These are phyloP conservation scores for Nyctereutes procyonoides DNA, from an alignment of 2,113 vertebrate genomes.

Conservation along the genomic window DNA sequence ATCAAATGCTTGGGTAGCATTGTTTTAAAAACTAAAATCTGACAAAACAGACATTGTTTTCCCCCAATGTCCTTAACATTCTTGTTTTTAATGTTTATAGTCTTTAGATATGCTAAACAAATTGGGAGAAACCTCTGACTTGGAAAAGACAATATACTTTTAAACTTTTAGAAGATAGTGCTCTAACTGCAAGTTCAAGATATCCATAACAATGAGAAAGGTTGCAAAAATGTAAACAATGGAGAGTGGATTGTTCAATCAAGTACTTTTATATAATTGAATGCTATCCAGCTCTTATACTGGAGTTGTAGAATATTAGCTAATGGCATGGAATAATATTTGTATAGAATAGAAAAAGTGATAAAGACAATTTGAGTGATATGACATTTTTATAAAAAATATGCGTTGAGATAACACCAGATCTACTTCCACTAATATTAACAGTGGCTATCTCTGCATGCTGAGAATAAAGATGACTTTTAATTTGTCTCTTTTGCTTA, in stretches of 20 bases:
- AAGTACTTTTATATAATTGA: not conserved
- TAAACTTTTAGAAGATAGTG: not conserved
- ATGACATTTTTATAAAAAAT: slow-evolving; percentile 13
- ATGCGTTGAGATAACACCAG: not conserved
- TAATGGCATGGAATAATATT: not conserved
- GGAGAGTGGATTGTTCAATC: not conserved
- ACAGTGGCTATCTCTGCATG: not conserved
- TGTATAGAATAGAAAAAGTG: slow-evolving; percentile 21
- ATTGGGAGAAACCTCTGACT: not conserved
- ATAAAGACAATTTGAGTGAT: not conserved
- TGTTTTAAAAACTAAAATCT: slow-evolving; percentile 60
- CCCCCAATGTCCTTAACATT: not conserved
- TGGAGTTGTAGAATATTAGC: not conserved
- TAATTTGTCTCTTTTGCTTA: not conserved
- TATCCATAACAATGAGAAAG: not conserved
- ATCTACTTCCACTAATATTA: not conserved
- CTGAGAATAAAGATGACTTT: not conserved
- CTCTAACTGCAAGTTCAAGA: not conserved
- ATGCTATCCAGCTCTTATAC: not conserved
- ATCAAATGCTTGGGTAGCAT: slow-evolving; percentile 60
- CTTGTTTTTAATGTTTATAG: not conserved
- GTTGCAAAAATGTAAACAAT: not conserved
- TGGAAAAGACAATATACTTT: not conserved
- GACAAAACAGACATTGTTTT: not conserved
- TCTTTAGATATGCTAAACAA: not conserved